Evolutionary conservation across 2,113 vertebrate genomes (phyloP), one percentile per base, ranked within the genome.

Genomic region (Chloebia gouldiae): DNA sequence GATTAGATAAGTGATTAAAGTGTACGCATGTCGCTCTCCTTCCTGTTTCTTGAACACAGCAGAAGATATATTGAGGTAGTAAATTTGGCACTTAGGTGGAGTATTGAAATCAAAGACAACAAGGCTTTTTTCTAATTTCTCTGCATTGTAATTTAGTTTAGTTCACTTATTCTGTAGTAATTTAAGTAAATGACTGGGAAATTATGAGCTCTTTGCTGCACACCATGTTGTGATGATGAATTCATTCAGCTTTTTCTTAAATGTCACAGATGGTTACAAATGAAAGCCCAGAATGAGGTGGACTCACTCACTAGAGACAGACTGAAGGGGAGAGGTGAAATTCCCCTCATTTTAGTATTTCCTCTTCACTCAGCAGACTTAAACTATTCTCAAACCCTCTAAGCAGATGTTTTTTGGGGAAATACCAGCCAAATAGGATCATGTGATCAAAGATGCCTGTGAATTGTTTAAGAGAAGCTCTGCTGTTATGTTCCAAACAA

Each of bases 231-330:
- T 42, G 71, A 81, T 69, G 66, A 94, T 28, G 33, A 73, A 90
- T 81, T 66, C 25, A 81, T 88, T 86, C 72, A 79, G 27, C 50
- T 80, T 86, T 82, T 90, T 88, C 59, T 83, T 77, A 70, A 90
- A 83, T 95, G 82, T 88, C 76, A 79, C 65, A 84, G 69, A 50
- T 68, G 70, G 45, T 76, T 93, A 81, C 69, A 85, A 81, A 79
- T 16, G 57, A 50, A 56, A 92, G 28, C 50, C 28, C 50, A 72
- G 57, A 94, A 87, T 76, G 86, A 90, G 40, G 27, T 60, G 59
- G 30, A 73, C 66, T 91, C 72, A 33, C 27, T 68, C 17, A 51
- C 16, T 79, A 45, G 22, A 50, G 19, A 57, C 0, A 60, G 49
- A 21, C 63, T 86, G 56, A 44, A 84, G 44, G 7, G 25, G 8